Evolutionary conservation across 2,797 vertebrate genomes (phyloP).

Genomic region (Yasuhikotakia modesta): DNA sequence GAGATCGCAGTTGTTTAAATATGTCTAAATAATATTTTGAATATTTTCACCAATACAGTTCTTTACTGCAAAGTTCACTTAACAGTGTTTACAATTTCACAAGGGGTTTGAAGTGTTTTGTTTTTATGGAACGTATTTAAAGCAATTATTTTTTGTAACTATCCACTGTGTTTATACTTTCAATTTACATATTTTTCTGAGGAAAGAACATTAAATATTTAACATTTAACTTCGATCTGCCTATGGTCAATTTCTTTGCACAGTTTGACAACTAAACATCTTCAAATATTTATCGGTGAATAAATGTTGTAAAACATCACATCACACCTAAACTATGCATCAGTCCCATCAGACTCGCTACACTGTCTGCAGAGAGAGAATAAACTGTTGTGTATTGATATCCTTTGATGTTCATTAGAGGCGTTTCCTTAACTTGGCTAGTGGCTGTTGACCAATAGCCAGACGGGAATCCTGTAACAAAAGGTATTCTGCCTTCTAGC

Average conservation of each 20-base stretch:
- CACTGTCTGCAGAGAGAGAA: constrained; percentile 54
- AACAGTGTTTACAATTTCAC: constrained; percentile 39
- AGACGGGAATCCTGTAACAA: constrained; percentile 44
- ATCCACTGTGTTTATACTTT: constrained; percentile 42
- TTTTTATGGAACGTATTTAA: constrained; percentile 44
- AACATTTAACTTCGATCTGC: constrained; percentile 40
- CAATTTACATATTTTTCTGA: constrained; percentile 52
- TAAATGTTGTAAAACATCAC: constrained; percentile 43
- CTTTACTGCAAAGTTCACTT: constrained; percentile 1
- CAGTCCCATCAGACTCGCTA: constrained; percentile 39
- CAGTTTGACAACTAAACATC: constrained; percentile 3
- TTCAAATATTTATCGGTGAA: constrained; percentile 65
- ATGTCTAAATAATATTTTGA: neutral
- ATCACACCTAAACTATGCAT: constrained; percentile 52
- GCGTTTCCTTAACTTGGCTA: constrained; percentile 70
- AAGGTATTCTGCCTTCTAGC: constrained; percentile 60
- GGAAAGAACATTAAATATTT: constrained; percentile 74
- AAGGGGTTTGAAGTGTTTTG: constrained; percentile 19
- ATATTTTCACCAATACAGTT: neutral
- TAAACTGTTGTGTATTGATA: constrained; percentile 60
- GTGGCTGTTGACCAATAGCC: constrained; percentile 56
- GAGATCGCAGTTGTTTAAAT: constrained; percentile 7
- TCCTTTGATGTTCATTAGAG: constrained; percentile 76
- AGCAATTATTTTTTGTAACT: constrained; percentile 33
- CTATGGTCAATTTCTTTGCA: constrained; percentile 3